Conservation (phyloP, 35 echinoderm and acorn worm genomes). For the Anneissia japonica region DNA sequence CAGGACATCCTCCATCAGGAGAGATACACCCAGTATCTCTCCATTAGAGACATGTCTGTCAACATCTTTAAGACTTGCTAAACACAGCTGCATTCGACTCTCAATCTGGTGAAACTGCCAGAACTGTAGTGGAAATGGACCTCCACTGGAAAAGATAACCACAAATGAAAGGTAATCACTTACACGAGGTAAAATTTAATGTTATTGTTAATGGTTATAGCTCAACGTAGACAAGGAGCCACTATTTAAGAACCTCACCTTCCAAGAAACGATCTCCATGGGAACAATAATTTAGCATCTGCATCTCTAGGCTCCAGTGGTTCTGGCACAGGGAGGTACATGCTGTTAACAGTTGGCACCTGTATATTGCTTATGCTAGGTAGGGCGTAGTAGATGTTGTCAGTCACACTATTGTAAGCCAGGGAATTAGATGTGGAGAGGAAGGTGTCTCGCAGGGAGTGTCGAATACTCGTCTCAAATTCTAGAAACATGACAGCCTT, state of each 20-base stretch:
- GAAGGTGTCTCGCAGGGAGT: slow-evolving; percentile 79
- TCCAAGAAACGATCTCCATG: slow-evolving; percentile 75
- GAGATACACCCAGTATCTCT: slow-evolving; percentile 88
- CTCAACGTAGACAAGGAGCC: background rate
- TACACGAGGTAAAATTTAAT: too few species aligned
- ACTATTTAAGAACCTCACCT: slow-evolving; percentile 30
- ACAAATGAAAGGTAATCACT: too few species aligned
- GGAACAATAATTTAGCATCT: slow-evolving; percentile 58
- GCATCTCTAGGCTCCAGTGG: slow-evolving; percentile 74
- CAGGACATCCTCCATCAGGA: slow-evolving; percentile 95
- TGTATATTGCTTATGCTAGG: slow-evolving; percentile 69
- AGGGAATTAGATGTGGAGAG: slow-evolving; percentile 64
- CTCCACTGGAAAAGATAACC: slow-evolving; percentile 40
- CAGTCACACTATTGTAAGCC: slow-evolving; percentile 56
- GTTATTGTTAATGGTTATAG: background rate
- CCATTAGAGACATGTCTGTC: slow-evolving; percentile 93
- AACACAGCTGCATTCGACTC: slow-evolving; percentile 89
- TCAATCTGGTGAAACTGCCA: slow-evolving; percentile 83
- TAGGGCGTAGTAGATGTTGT: slow-evolving; percentile 62
- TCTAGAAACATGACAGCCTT: slow-evolving; percentile 86
- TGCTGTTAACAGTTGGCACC: slow-evolving; percentile 46
- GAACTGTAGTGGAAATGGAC: slow-evolving; percentile 69
- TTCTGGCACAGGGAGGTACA: slow-evolving; percentile 59
- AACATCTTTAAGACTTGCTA: slow-evolving; percentile 89
- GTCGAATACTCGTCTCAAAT: slow-evolving; percentile 72